Percentiles rank a stretch among this genome's conserved stretches.
Evolutionary conservation across 2,113 vertebrate genomes (phyloP).

Genomic region (Bos taurus): DNA sequence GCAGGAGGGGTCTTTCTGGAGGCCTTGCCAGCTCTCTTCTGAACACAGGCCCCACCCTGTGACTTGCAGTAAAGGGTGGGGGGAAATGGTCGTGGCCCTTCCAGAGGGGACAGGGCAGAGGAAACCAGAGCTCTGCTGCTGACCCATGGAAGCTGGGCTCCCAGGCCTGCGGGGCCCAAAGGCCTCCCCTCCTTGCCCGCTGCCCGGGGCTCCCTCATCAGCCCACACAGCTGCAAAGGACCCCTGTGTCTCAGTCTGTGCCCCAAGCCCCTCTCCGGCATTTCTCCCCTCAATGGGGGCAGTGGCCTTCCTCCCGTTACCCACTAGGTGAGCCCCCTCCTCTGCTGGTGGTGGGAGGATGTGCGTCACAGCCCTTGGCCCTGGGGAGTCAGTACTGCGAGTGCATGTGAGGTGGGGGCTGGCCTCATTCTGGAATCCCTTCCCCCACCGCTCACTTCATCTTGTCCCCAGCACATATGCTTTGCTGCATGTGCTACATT

Average conservation of each 20-base stretch:
- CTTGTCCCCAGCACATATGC: background rate
- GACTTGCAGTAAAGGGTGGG: background rate
- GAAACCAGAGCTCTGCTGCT: background rate
- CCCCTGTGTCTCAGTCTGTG: background rate
- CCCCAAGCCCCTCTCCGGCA: background rate
- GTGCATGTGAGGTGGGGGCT: background rate
- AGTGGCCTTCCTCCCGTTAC: background rate
- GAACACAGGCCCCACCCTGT: background rate
- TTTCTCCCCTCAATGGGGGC: background rate
- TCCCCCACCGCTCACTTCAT: background rate
- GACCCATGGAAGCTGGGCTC: background rate
- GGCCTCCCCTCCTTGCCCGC: background rate
- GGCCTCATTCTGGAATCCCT: background rate
- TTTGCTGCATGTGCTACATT: slow-evolving; percentile 53
- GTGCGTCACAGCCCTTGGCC: background rate
- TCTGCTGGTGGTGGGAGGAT: background rate
- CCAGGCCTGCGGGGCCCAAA: background rate
- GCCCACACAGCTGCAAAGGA: background rate
- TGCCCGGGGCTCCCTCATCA: background rate
- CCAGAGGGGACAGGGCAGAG: background rate
- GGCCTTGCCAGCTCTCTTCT: background rate
- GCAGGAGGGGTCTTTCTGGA: background rate
- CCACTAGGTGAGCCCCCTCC: background rate
- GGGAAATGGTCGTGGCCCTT: background rate
- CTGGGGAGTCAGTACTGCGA: background rate